Evolutionary conservation across 2,113 vertebrate genomes (phyloP), one percentile per base, ranked within the genome.

Genomic region (Rhinoderma darwinii): DNA sequence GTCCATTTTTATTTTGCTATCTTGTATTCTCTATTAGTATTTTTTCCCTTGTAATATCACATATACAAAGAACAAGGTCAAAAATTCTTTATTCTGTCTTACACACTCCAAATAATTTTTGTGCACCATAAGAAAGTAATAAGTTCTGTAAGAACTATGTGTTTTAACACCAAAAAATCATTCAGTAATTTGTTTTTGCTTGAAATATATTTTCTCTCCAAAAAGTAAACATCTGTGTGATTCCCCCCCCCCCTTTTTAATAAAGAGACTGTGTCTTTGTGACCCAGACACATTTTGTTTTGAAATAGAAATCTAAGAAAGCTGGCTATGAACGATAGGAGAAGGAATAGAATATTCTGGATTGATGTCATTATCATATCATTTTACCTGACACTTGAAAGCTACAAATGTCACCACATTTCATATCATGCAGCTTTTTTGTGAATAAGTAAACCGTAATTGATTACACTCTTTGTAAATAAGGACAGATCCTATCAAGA

Each of bases 301-400:
- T 56, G 32, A 79, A 59, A 56, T 20, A 10, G 20, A 22, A 79
- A 59, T n/a, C 39, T 35, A 30, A 37, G 32, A 54, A 84, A 43
- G 44, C 47, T 84, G 83, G 47, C 37, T 18, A n/a, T 25, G 30
- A 75, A 84, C 35, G 83, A 84, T 59, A 75, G 37, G 50, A 73
- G 66, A 39, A 35, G 66, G 27, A 43, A 59, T 37, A 75, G 14
- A 74, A 30, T 66, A 59, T 75, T 84, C 12, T 41, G 70, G 35
- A 75, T 75, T 84, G 83, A 84, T 59, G 51, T 75, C 70, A 41
- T 37, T 54, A 66, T 66, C 37, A 17, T 27, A 75, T 74, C 70
- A 41, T 35, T 51, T 74, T 56, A 56, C 47, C 83, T 41, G 70
- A 14, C 83, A 75, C 50, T 27, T 84, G 22, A 84, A 74, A 84